phyloP scores from a whole-genome alignment of 2,113 vertebrate species.

The Corythaeola cristata region DNA sequence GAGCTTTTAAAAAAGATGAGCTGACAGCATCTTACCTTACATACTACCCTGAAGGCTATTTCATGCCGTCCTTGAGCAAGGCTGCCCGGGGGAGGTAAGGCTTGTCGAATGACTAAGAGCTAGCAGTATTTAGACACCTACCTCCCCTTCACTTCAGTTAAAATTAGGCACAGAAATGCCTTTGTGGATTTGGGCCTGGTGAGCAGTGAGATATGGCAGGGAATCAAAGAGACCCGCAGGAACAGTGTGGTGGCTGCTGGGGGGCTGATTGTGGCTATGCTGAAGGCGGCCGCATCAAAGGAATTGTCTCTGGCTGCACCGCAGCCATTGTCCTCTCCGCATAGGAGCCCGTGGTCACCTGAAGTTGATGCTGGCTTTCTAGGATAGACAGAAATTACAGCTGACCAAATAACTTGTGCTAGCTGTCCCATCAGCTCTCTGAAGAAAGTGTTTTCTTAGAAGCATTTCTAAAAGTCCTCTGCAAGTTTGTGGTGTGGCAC shows the following conservation, averaged over 20 bases:
- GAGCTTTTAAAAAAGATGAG: not conserved
- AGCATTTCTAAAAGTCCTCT: not conserved
- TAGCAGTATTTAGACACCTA: not conserved
- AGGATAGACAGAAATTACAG: not conserved
- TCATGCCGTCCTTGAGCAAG: not conserved
- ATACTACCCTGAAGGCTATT: not conserved
- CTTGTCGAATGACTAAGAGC: not conserved
- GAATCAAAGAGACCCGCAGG: not conserved
- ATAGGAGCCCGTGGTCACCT: not conserved
- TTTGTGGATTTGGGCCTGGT: not conserved
- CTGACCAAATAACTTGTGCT: not conserved
- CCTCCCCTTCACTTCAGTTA: conserved; percentile 30
- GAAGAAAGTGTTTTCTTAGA: not conserved
- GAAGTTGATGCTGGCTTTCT: not conserved
- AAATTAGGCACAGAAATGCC: conserved; percentile 34
- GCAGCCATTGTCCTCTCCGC: accelerated
- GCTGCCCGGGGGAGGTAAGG: not conserved
- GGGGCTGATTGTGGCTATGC: not conserved
- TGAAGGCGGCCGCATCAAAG: accelerated
- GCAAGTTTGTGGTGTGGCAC: not conserved
- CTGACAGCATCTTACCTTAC: conserved; percentile 1
- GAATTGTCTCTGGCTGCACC: not conserved
- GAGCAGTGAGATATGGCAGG: not conserved
- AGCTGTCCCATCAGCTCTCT: not conserved
- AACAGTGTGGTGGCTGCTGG: accelerated